These are phyloP conservation scores for Falcunculus frontatus DNA, from an alignment of 2,113 vertebrate genomes.

Conservation along the genomic window DNA sequence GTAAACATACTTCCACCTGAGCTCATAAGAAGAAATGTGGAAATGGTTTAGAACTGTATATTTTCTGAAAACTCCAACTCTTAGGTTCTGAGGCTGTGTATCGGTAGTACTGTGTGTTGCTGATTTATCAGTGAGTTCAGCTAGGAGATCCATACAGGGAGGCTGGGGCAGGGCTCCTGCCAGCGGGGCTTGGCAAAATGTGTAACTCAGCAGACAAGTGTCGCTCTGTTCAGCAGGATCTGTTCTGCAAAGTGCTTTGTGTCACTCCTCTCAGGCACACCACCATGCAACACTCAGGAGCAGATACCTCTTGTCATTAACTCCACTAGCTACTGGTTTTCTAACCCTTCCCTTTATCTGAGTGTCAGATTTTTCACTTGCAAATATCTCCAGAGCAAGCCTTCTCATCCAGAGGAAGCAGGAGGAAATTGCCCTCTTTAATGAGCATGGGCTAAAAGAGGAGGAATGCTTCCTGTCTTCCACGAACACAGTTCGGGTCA, in stretches of 20 bases:
- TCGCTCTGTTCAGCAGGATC: not conserved
- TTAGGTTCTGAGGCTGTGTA: not conserved
- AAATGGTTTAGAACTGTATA: not conserved
- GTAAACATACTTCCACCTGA: not conserved
- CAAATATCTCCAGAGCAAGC: not conserved
- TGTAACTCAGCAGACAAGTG: not conserved
- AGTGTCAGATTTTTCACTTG: conserved; percentile 45
- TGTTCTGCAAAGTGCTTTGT: not conserved
- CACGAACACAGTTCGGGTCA: not conserved
- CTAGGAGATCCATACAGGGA: not conserved
- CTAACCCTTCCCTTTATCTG: conserved; percentile 4
- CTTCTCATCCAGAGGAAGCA: not conserved
- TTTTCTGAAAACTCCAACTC: not conserved
- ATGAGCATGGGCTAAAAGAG: not conserved
- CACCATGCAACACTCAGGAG: not conserved
- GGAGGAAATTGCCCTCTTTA: conserved; percentile 37
- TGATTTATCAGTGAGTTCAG: not conserved
- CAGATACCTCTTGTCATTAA: not conserved
- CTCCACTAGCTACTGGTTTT: conserved; percentile 46
- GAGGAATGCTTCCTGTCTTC: not conserved
- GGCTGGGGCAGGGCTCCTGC: not conserved
- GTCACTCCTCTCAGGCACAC: not conserved
- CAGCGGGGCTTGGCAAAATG: not conserved
- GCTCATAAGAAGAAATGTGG: not conserved
- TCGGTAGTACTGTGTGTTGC: accelerated